Evolutionary conservation across 2,888 invertebrate species (phyloP), one percentile per base, ranked within the genome.

Genomic region (Torymus tubicola): DNA sequence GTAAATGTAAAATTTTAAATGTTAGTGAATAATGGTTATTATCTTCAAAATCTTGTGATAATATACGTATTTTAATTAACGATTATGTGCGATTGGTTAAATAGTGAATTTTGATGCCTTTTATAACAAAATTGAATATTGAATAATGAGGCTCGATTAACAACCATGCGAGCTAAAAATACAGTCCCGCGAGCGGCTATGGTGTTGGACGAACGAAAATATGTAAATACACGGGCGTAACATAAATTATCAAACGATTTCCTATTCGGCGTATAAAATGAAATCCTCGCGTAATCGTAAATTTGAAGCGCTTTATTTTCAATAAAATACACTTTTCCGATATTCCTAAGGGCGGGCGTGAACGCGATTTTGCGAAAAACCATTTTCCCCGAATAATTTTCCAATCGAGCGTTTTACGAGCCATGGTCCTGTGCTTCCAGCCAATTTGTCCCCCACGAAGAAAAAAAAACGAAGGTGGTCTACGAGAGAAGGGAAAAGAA

Each of bases 371-470:
- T 58, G 12, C 16, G 61, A 64, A 55, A 57, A 63, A 64, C 50
- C 57, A 24, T 52, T 63, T 75, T 55, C 55, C 65, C 24, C 71
- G 64, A 70, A 78, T 78, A 78, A 78, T 71, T 67, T 65, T 65
- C 50, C 53, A 58, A 52, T 60, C 42, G 50, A 67, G 60, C 50
- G 65, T 58, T 71, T 71, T 71, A 58, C 63, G 63, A 63, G 53
- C 60, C 42, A 16, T 60, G 71, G 52, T 58, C 78, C 58, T 65
- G 42, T 42, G 42, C 42, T 73, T 24, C 42, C 57, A 57, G 58
- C 65, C 57, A 71, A 78, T 71, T 69, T 69, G 53, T 71, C 31
- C 14, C 10, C 5, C 11, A 50, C 13, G 67, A 52, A 12, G 18
- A 4, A 31, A 68, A 21, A 21, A 69, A 69, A 31, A 52, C 52